Conservation (phyloP, 2,888 invertebrate genomes). For the Plutella xylostella region DNA sequence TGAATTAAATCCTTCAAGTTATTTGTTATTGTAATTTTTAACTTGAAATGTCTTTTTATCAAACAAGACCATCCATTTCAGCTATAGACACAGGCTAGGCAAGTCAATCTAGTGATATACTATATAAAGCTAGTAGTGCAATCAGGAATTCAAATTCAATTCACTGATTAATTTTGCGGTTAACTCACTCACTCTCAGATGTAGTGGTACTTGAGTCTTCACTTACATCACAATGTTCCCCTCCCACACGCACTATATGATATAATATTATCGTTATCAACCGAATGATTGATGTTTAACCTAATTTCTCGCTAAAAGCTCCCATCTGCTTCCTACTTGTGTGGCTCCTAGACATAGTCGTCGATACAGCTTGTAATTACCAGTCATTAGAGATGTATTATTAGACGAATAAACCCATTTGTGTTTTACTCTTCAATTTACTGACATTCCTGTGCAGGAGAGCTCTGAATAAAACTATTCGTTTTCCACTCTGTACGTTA, state of each 20-base stretch:
- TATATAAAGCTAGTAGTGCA: too few relatives aligned
- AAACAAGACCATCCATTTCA: too few relatives aligned
- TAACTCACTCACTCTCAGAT: constrained; percentile 3
- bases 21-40: too few relatives aligned
- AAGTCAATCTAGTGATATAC: too few relatives aligned
- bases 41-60: too few relatives aligned
- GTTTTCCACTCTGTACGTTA: background rate
- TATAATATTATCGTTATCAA: constrained; percentile 25
- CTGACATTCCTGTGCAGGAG: too few relatives aligned
- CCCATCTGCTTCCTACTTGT: constrained; percentile 25
- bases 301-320: constrained; percentile 25
- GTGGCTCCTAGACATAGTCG: background rate
- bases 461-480: too few relatives aligned
- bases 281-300: constrained; percentile 34
- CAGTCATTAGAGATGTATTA: too few relatives aligned
- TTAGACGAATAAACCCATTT: too few relatives aligned
- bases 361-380: constrained; percentile 19
- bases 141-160: background rate
- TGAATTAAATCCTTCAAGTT: too few relatives aligned
- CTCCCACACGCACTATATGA: constrained; percentile 7
- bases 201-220: constrained; percentile 11
- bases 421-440: too few relatives aligned
- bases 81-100: too few relatives aligned
- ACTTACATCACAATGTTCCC: constrained; percentile 6
- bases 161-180: constrained; percentile 1